These are phyloP conservation scores for Xestia xanthographa DNA, from an alignment of 2,888 invertebrate genomes.

Conservation along the genomic window DNA sequence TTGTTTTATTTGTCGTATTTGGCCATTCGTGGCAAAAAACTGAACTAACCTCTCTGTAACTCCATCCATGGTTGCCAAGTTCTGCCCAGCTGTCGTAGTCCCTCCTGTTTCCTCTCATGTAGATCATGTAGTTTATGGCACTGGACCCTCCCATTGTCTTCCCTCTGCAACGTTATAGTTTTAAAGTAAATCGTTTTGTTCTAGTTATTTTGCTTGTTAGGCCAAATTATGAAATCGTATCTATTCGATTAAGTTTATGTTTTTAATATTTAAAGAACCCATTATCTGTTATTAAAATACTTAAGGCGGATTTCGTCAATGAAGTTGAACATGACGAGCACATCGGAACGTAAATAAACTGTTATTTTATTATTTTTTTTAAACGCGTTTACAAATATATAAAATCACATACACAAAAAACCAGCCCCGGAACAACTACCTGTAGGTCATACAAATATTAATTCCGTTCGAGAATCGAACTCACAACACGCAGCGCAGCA, in stretches of 20 bases:
- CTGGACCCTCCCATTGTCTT: conserved; percentile 93
- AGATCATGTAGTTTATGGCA: conserved; percentile 92
- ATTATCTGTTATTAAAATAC: neutral
- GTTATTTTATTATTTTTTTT: too few species aligned
- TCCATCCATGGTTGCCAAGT: conserved; percentile 92
- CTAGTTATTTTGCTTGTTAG: conserved; percentile 5
- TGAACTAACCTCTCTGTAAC: conserved; percentile 88
- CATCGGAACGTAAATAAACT: too few species aligned
- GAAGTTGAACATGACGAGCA: neutral
- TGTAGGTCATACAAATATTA: too few species aligned
- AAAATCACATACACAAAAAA: too few species aligned
- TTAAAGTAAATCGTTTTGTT: neutral
- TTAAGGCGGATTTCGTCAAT: neutral
- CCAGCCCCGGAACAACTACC: too few species aligned
- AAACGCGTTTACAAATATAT: too few species aligned
- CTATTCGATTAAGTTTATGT: neutral
- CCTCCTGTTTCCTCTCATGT: conserved; percentile 90
- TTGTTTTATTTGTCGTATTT: neutral
- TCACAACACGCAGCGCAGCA: too few species aligned
- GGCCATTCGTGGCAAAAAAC: neutral
- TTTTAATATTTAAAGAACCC: neutral
- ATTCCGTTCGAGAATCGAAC: too few species aligned
- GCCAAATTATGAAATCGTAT: conserved; percentile 53
- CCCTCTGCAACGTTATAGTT: conserved; percentile 82
- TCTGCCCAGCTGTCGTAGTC: conserved; percentile 93